phyloP scores from a whole-genome alignment of 2,888 invertebrate genomes.

The Lymantria monacha region DNA sequence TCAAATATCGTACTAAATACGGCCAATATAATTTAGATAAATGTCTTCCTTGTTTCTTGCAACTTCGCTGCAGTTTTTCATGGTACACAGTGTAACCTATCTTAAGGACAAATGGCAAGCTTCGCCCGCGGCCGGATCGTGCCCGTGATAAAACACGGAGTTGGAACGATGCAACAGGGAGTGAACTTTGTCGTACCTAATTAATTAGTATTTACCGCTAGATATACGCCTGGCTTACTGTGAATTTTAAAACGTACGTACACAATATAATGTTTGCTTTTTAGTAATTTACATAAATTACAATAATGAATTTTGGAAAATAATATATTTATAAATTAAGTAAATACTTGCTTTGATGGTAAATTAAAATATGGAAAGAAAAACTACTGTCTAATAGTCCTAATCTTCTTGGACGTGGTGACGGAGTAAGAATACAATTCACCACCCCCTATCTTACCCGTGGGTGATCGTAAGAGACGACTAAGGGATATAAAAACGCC shows the following conservation, averaged over 20 bases:
- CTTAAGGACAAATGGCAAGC: constrained; percentile 22
- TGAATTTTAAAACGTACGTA: constrained; percentile 16
- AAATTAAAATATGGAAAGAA: too few species aligned
- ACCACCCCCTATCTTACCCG: too few species aligned
- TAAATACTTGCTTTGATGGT: too few species aligned
- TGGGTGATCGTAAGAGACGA: too few species aligned
- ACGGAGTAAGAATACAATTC: too few species aligned
- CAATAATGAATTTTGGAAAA: neutral
- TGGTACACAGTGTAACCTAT: constrained; percentile 6
- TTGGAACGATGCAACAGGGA: constrained; percentile 39
- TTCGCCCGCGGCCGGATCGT: constrained; percentile 24
- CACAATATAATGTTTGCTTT: neutral
- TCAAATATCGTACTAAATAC: too few species aligned
- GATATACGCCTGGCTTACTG: constrained; percentile 14
- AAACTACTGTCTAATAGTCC: too few species aligned
- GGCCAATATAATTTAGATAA: too few species aligned
- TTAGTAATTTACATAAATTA: neutral
- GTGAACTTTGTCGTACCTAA: constrained; percentile 37
- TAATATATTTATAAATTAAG: too few species aligned
- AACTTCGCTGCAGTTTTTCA: constrained; percentile 3
- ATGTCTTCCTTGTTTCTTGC: too few species aligned
- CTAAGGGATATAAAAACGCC: too few species aligned
- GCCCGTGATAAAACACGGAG: constrained; percentile 30
- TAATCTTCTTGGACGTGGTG: too few species aligned
- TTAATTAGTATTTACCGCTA: constrained; percentile 47